phyloP scores from a whole-genome alignment of 2,797 vertebrate genomes.

The Acrossocheilus fasciatus region DNA sequence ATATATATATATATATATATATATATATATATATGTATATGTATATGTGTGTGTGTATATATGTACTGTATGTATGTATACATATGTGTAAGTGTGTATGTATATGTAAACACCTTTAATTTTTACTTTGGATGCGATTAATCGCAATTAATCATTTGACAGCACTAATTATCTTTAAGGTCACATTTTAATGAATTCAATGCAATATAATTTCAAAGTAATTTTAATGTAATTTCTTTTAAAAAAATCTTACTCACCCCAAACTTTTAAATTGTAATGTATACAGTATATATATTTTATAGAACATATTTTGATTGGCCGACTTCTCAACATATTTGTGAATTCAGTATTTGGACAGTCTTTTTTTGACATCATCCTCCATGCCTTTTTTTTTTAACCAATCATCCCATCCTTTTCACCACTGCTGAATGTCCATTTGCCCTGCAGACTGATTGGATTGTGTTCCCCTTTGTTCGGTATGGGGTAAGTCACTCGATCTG shows the following conservation, averaged over 20 bases:
- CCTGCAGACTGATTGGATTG: constrained; percentile 81
- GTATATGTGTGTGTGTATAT: no score
- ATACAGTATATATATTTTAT: not conserved
- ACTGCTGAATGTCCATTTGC: constrained; percentile 62
- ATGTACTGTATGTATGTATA: no score
- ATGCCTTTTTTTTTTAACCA: constrained; percentile 55
- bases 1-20: no score
- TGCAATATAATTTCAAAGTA: not conserved
- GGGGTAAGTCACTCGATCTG: constrained; percentile 80
- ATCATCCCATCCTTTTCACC: constrained; percentile 64
- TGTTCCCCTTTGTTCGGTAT: constrained; percentile 79
- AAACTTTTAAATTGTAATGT: not conserved
- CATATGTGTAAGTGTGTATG: no score
- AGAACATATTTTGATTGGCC: not conserved
- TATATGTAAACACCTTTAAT: not conserved
- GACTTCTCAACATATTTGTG: not conserved
- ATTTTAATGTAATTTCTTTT: not conserved
- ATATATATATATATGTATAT: no score
- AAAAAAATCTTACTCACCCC: not conserved
- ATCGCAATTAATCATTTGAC: not conserved
- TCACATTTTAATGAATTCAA: not conserved
- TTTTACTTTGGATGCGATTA: not conserved
- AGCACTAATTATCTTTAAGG: not conserved
- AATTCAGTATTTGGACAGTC: constrained; percentile 16
- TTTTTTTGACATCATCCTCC: constrained; percentile 64